Conservation (phyloP, 2,797 vertebrate genomes). For the Mastacembelus armatus region DNA sequence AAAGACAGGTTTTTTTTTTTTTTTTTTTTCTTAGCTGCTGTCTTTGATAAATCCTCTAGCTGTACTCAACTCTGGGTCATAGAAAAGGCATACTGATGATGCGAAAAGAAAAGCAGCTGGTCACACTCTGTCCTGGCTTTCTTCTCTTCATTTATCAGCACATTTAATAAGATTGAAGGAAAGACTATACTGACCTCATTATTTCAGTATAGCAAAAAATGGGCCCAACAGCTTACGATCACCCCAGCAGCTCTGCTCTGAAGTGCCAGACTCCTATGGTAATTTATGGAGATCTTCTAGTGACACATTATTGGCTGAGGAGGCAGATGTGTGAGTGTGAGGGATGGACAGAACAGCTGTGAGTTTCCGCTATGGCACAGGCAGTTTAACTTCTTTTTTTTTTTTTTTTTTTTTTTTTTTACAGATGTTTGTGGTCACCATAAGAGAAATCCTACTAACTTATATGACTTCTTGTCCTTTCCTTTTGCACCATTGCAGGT, state of each 20-base stretch:
- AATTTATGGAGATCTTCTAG: constrained; percentile 61
- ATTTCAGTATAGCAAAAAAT: constrained; percentile 49
- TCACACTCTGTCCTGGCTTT: constrained; percentile 4
- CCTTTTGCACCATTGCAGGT: background rate
- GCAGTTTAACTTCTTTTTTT: constrained; percentile 52
- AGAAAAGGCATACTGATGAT: constrained; percentile 28
- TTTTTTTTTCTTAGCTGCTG: constrained; percentile 32
- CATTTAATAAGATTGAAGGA: constrained; percentile 53
- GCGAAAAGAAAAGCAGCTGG: constrained; percentile 39
- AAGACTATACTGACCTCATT: constrained; percentile 50
- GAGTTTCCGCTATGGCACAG: constrained; percentile 42
- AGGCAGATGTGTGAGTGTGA: constrained; percentile 45
- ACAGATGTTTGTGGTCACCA: background rate
- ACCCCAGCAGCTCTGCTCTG: constrained; percentile 41
- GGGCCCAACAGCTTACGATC: constrained; percentile 46
- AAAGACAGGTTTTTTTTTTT: constrained; percentile 21
- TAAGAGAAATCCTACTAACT: background rate
- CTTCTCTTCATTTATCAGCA: constrained; percentile 40
- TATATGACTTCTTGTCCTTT: background rate
- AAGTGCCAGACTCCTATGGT: constrained; percentile 52
- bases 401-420: constrained; percentile 29
- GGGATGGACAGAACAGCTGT: constrained; percentile 66
- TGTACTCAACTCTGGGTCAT: constrained; percentile 27
- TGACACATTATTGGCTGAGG: constrained; percentile 66
- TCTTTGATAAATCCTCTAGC: constrained; percentile 36